phyloP scores from a whole-genome alignment of 1,140 invertebrate genomes.

The Goniozus legneri region DNA sequence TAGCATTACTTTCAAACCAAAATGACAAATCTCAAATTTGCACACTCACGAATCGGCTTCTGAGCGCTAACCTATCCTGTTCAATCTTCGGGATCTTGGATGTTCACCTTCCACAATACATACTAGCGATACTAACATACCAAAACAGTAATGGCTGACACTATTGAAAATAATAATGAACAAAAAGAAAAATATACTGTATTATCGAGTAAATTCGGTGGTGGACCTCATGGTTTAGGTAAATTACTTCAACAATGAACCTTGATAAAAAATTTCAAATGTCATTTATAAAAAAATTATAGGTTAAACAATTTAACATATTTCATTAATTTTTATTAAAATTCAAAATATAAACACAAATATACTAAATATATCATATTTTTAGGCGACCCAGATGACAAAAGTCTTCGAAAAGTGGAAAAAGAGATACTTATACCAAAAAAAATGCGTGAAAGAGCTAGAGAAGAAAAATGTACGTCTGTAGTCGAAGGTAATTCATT shows the following conservation, averaged over 20 bases:
- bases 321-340: neutral
- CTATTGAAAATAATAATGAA: neutral
- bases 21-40: constrained; percentile 41
- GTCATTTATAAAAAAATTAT: neutral
- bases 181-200: neutral
- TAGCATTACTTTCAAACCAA: constrained; percentile 4
- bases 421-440: constrained; percentile 80
- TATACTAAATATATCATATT: constrained; percentile 7
- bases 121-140: neutral
- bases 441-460: constrained; percentile 77
- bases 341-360: neutral
- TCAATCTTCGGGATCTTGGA: too few species aligned
- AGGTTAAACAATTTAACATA: constrained; percentile 1
- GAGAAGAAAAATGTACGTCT: constrained; percentile 68
- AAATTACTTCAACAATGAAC: neutral
- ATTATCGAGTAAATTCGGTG: neutral
- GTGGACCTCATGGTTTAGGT: neutral
- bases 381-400: constrained; percentile 84
- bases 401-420: constrained; percentile 77
- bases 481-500: constrained; percentile 61
- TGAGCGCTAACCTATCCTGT: too few species aligned
- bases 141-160: neutral
- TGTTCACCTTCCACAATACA: neutral
- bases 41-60: constrained; percentile 32
- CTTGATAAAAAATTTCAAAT: neutral